Base-by-base conservation (phyloP, 2,113 vertebrate species). In the Ursus arctos region DNA sequence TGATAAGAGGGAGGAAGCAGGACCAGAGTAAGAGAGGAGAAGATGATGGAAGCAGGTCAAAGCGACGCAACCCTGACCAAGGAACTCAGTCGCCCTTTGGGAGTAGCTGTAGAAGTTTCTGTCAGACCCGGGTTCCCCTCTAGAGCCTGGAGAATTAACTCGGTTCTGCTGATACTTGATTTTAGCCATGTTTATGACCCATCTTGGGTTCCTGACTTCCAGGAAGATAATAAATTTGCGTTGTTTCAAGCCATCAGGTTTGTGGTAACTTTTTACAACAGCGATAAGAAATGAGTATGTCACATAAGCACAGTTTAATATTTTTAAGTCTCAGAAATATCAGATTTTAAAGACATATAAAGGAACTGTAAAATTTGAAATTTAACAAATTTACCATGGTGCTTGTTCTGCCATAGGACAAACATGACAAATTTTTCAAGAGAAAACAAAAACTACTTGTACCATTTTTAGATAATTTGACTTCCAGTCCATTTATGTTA, bases 391-490 rank as follows among this genome's bases (percentile, higher is more conserved):
- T n/a, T 88, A 49, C 1, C 71, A 33, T 51, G 94, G 12, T 88
- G 15, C 18, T 83, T n/a, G 9, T 59, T 61, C 47, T 18, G 33
- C 59, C 16, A 59, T 31, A 51, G 22, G 36, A 74, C 12, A 82
- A 92, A 82, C 16, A 36, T 49, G 26, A 69, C 10, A 65, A 0
- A 61, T 67, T n/a, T 63, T 84, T 84, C 71, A 74, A 22, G 14
- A 26, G 53, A 79, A 92, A 97, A 76, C 22, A 49, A 19, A 95
- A 91, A 91, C 16, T 53, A 47, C 6, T 31, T 63, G 9, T 74
- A 16, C 3, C 0, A 1, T 86, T 59, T 63, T 69, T 77, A 57
- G 16, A 8, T 69, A 91, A 28, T 51, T 80, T 83, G 49, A 7
- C 6, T n/a, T 51, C 5, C 2, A 65, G 21, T 65, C 18, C 15